phyloP scores from a whole-genome alignment of 1,140 invertebrate genomes.

The Agrypnia vestita region DNA sequence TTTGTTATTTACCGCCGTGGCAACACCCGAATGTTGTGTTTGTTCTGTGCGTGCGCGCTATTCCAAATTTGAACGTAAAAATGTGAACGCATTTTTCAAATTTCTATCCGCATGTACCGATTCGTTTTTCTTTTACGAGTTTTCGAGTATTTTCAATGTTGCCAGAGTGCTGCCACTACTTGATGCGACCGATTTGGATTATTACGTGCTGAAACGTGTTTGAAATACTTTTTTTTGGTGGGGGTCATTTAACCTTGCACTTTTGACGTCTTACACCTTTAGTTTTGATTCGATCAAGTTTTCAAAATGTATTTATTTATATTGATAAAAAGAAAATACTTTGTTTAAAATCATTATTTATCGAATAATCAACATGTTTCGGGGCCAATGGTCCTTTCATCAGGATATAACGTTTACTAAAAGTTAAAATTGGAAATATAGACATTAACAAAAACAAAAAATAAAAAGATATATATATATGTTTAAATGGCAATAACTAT shows the following conservation, averaged over 20 bases:
- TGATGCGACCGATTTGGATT: slow-evolving; percentile 3
- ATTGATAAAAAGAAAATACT: too few species aligned
- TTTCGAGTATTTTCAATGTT: slow-evolving; percentile 13
- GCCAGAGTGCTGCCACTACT: neutral
- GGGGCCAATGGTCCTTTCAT: too few species aligned
- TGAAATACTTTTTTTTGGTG: slow-evolving; percentile 5
- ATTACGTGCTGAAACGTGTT: slow-evolving; percentile 21
- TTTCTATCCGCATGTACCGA: neutral
- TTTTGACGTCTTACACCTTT: slow-evolving; percentile 8
- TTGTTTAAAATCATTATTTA: too few species aligned
- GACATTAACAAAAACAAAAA: too few species aligned
- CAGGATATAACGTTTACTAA: too few species aligned
- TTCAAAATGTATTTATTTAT: neutral
- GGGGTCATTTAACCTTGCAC: slow-evolving; percentile 14
- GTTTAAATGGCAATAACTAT: too few species aligned
- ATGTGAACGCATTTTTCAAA: neutral
- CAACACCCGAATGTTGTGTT: slow-evolving; percentile 25
- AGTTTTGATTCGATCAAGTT: neutral
- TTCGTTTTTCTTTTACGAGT: neutral
- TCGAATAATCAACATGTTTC: too few species aligned
- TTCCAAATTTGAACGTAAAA: neutral
- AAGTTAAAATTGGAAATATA: too few species aligned
- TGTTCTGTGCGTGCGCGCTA: neutral
- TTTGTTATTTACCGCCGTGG: slow-evolving; percentile 21
- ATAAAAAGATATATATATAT: too few species aligned